Percentiles rank a stretch among this genome's conserved stretches.
Evolutionary conservation across 2,797 vertebrate genomes (phyloP).

Genomic region (Chaunax sp.): DNA sequence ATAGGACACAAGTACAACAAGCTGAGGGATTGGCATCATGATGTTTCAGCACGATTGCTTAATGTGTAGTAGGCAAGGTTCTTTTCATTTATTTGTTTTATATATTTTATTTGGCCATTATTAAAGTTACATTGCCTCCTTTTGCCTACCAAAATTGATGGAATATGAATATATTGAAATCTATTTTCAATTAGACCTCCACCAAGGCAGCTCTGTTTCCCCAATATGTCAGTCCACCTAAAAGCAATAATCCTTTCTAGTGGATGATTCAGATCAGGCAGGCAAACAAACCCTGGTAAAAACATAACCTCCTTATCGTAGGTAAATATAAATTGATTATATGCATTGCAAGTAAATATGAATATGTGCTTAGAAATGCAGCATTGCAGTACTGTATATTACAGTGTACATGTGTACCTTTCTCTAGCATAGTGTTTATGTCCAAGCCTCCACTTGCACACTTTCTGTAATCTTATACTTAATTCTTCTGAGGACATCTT

Average conservation of each 20-base stretch:
- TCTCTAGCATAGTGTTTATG: conserved; percentile 8
- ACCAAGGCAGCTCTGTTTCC: no score
- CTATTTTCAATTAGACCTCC: no score
- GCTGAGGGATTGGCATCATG: conserved; percentile 98
- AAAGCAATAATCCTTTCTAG: no score
- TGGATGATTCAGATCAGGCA: no score
- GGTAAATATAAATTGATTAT: conserved; percentile 22
- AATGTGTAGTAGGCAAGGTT: conserved; percentile 87
- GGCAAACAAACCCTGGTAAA: no score
- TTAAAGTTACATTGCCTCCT: conserved; percentile 2
- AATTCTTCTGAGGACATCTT: conserved; percentile 26
- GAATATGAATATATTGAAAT: not conserved
- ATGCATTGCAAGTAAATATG: conserved; percentile 20
- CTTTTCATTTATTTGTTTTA: not conserved
- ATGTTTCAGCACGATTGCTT: conserved; percentile 93
- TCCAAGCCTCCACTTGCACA: conserved; percentile 18
- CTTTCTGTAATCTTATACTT: conserved; percentile 23
- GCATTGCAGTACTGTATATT: conserved; percentile 2
- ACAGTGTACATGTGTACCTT: conserved; percentile 4
- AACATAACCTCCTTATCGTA: no score
- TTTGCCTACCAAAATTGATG: conserved; percentile 1
- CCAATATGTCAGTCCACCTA: no score
- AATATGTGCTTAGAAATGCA: conserved; percentile 3
- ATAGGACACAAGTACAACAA: conserved; percentile 95
- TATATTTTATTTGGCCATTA: conserved; percentile 43